Conservation (phyloP, 2,113 vertebrate genomes). For the Poeciliopsis prolifica region DNA sequence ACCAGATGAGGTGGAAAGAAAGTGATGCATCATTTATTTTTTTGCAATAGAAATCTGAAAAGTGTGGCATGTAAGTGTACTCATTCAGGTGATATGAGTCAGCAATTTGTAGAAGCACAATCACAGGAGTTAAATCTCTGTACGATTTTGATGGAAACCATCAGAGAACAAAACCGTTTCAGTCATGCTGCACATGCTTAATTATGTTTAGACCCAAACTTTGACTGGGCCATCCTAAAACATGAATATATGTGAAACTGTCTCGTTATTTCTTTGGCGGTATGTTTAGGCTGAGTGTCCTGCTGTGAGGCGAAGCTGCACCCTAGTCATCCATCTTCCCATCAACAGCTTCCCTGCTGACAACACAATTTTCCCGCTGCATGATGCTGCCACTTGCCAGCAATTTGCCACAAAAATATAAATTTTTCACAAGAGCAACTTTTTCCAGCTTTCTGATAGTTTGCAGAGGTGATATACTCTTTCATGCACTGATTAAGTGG, state of each 20-base stretch:
- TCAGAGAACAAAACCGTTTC: neutral
- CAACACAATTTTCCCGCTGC: no score
- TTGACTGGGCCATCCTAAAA: slow-evolving; percentile 34
- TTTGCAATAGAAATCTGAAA: neutral
- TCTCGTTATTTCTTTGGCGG: neutral
- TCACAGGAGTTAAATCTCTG: neutral
- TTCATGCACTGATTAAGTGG: neutral
- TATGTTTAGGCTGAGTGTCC: no score
- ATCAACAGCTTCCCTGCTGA: no score
- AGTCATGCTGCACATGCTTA: no score
- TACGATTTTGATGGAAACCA: neutral
- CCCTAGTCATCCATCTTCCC: no score
- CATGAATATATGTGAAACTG: neutral
- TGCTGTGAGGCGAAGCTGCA: neutral
- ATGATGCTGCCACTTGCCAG: no score
- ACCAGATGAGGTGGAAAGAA: neutral
- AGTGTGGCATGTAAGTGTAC: neutral
- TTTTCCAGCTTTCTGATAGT: neutral
- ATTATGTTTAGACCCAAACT: slow-evolving; percentile 30
- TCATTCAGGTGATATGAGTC: neutral
- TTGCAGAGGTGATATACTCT: neutral
- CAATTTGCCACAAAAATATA: no score
- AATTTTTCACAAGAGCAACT: no score
- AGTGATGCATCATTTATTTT: neutral
- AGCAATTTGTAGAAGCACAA: neutral